These are phyloP conservation scores for Synanthedon tipuliformis DNA, from an alignment of 2,888 invertebrate genomes.

Conservation along the genomic window DNA sequence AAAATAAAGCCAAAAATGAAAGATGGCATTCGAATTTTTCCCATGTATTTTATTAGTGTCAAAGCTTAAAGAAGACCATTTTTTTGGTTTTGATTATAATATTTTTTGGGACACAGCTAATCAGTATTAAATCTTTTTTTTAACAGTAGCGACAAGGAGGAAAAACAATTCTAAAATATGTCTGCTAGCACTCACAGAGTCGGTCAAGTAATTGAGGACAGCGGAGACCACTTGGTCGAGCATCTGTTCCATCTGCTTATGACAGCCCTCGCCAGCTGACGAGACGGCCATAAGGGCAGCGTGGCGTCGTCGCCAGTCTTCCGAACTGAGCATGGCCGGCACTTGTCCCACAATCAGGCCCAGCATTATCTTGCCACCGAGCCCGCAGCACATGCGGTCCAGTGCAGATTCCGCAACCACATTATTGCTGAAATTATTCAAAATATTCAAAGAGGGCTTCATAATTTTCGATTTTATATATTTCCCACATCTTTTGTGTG, in stretches of 20 bases:
- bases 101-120: neutral
- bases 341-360: slow-evolving; percentile 88
- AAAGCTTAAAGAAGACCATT: no score
- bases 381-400: slow-evolving; percentile 96
- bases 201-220: slow-evolving; percentile 85
- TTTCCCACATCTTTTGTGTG: no score
- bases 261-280: slow-evolving; percentile 98
- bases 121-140: neutral
- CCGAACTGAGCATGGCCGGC: slow-evolving; percentile 86
- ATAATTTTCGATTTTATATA: no score
- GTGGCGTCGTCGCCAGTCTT: slow-evolving; percentile 90
- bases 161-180: neutral
- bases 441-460: neutral
- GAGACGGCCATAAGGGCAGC: slow-evolving; percentile 99
- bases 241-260: slow-evolving; percentile 97
- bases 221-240: slow-evolving; percentile 93
- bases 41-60: no score
- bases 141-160: neutral
- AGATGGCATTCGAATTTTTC: no score
- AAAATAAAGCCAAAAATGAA: no score
- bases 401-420: slow-evolving; percentile 96
- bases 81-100: neutral
- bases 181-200: slow-evolving; percentile 73
- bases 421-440: slow-evolving; percentile 76
- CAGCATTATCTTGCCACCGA: slow-evolving; percentile 92